Percentiles rank a stretch among this genome's conserved stretches.
These are phyloP conservation scores for Acleris cristana DNA, from an alignment of 2,888 invertebrate species.

Conservation along the genomic window DNA sequence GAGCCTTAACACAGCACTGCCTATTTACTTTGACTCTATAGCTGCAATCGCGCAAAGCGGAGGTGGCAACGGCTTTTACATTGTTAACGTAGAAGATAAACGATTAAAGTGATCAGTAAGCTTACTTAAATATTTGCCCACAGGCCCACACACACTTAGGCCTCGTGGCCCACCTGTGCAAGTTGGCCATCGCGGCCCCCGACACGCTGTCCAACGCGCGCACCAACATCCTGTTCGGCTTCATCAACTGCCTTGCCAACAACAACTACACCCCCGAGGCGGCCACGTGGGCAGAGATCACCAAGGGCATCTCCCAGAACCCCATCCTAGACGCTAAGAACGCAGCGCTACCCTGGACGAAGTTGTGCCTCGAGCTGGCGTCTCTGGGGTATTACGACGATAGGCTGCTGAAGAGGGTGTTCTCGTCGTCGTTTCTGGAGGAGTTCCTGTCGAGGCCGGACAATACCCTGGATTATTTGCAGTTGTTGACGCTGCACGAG, in stretches of 20 bases:
- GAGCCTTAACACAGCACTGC: too few relatives aligned
- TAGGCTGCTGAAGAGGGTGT: slow-evolving; percentile 77
- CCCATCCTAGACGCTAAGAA: slow-evolving; percentile 64
- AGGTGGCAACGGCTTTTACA: too few relatives aligned
- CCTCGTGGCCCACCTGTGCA: slow-evolving; percentile 84
- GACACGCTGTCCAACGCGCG: slow-evolving; percentile 64
- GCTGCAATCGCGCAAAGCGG: too few relatives aligned
- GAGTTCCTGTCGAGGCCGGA: slow-evolving; percentile 62
- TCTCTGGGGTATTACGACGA: slow-evolving; percentile 84
- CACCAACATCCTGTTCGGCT: slow-evolving; percentile 68
- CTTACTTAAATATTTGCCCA: slow-evolving; percentile 10
- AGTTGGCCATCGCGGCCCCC: slow-evolving; percentile 70
- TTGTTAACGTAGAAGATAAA: too few relatives aligned
- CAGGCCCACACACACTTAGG: slow-evolving; percentile 84
- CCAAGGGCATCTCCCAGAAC: slow-evolving; percentile 67
- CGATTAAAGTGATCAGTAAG: too few relatives aligned
- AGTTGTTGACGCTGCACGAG: slow-evolving; percentile 82
- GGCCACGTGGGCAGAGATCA: slow-evolving; percentile 76
- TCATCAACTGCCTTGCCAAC: slow-evolving; percentile 82
- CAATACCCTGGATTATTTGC: slow-evolving; percentile 73
- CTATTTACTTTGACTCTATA: too few relatives aligned
- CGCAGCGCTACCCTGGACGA: slow-evolving; percentile 77
- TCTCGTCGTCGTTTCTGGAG: slow-evolving; percentile 76
- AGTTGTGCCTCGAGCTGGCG: slow-evolving; percentile 82
- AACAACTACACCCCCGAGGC: slow-evolving; percentile 84